A percentile compares a stretch with the other conserved stretches of the same genome.
Conservation (phyloP, 2,113 vertebrate genomes). For the Neolamprologus falcicula region DNA sequence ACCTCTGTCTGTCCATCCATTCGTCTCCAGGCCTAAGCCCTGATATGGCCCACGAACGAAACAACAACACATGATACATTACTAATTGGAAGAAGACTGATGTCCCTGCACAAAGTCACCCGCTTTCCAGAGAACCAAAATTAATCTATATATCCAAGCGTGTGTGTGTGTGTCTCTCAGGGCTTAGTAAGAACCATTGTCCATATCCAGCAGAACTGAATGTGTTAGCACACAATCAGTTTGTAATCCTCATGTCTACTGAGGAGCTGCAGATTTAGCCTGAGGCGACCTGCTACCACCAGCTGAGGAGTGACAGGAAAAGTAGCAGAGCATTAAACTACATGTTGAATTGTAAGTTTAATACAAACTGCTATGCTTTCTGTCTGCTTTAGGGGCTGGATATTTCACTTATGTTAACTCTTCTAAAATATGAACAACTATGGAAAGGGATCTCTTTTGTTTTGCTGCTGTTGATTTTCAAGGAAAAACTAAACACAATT, state of each 20-base stretch:
- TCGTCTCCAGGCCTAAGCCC: constrained; percentile 19
- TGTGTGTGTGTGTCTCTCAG: background rate
- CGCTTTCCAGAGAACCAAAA: constrained; percentile 44
- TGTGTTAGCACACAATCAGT: constrained; percentile 52
- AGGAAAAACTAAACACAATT: background rate
- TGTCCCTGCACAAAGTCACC: constrained; percentile 28
- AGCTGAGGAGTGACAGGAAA: background rate
- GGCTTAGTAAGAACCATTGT: constrained; percentile 48
- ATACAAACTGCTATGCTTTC: background rate
- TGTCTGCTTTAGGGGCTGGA: background rate
- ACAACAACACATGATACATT: constrained; percentile 47
- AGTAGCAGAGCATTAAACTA: background rate
- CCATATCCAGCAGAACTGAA: constrained; percentile 29
- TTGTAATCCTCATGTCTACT: constrained; percentile 42
- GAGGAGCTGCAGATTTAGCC: constrained; percentile 18
- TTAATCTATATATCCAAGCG: constrained; percentile 28
- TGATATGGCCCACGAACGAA: background rate
- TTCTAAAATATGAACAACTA: background rate
- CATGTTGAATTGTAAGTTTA: background rate
- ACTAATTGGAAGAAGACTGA: constrained; percentile 53
- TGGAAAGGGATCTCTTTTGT: background rate
- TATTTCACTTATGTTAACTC: background rate
- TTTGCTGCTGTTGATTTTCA: background rate
- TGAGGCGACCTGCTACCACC: constrained; percentile 12
- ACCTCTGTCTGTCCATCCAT: constrained; percentile 16